phyloP scores from a whole-genome alignment of 2,797 vertebrate genomes.

The Sebastes diploproa region DNA sequence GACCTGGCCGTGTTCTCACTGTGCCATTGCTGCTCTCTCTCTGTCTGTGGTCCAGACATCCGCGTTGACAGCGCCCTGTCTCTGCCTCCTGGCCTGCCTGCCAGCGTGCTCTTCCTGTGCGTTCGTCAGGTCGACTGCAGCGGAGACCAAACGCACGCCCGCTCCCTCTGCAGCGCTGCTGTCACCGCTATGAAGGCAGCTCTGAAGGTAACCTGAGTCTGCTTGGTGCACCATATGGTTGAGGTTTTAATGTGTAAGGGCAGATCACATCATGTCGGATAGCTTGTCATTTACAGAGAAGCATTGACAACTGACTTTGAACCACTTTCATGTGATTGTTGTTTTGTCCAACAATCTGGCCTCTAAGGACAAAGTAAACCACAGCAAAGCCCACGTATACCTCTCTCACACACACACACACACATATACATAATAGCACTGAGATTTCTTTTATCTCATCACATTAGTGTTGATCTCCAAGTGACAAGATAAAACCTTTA shows the following conservation, averaged over 20 bases:
- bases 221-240: constrained; percentile 21
- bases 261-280: constrained; percentile 20
- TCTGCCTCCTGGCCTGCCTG: constrained; percentile 76
- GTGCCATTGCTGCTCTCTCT: constrained; percentile 2
- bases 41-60: constrained; percentile 73
- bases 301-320: constrained; percentile 25
- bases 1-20: constrained; percentile 2
- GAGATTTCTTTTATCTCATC: background rate
- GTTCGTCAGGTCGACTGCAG: constrained; percentile 78
- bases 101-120: constrained; percentile 84
- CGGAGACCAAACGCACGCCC: constrained; percentile 61
- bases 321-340: constrained; percentile 4
- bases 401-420: background rate
- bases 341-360: background rate
- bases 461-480: background rate
- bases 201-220: constrained; percentile 79
- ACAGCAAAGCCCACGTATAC: background rate
- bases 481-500: background rate
- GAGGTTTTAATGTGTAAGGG: constrained; percentile 16
- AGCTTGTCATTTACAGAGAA: background rate
- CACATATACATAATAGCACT: background rate
- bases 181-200: constrained; percentile 79
- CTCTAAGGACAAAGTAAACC: background rate
- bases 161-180: constrained; percentile 67
- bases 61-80: constrained; percentile 70